Evolutionary conservation across 2,113 vertebrate genomes (phyloP).

Genomic region (Misgurnus mizolepis): DNA sequence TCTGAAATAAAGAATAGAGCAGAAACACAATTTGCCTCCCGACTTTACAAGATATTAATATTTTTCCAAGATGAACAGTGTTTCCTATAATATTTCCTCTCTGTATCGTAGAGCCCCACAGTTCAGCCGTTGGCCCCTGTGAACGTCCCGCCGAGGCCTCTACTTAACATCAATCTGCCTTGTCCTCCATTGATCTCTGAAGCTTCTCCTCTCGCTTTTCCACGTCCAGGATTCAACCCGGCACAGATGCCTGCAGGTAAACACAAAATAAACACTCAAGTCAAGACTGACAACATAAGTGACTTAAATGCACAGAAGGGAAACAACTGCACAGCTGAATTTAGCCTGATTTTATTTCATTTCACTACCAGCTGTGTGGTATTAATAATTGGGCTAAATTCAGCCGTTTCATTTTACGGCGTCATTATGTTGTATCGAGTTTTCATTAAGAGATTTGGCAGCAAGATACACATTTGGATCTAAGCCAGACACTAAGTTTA

Average conservation of each 20-base stretch:
- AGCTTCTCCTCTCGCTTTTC: background rate
- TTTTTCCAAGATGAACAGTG: background rate
- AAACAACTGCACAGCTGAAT: too few species aligned
- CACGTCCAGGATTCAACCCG: background rate
- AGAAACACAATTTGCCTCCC: constrained; percentile 9
- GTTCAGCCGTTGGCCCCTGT: background rate
- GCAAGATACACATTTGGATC: too few species aligned
- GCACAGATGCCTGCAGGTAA: constrained; percentile 26
- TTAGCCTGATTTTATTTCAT: too few species aligned
- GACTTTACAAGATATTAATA: too few species aligned
- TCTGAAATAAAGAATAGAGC: background rate
- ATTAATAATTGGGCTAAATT: too few species aligned
- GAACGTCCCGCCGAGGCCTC: background rate
- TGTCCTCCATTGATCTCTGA: constrained; percentile 4
- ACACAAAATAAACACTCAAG: background rate
- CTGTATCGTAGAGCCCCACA: background rate
- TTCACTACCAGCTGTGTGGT: too few species aligned
- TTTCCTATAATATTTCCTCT: background rate
- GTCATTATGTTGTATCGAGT: too few species aligned
- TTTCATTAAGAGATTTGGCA: too few species aligned
- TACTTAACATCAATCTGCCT: background rate
- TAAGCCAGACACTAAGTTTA: too few species aligned
- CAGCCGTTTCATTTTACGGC: too few species aligned
- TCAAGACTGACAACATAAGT: background rate
- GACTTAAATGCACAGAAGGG: too few species aligned